Conservation (phyloP, 2,888 invertebrate genomes). For the Orthosia incerta region DNA sequence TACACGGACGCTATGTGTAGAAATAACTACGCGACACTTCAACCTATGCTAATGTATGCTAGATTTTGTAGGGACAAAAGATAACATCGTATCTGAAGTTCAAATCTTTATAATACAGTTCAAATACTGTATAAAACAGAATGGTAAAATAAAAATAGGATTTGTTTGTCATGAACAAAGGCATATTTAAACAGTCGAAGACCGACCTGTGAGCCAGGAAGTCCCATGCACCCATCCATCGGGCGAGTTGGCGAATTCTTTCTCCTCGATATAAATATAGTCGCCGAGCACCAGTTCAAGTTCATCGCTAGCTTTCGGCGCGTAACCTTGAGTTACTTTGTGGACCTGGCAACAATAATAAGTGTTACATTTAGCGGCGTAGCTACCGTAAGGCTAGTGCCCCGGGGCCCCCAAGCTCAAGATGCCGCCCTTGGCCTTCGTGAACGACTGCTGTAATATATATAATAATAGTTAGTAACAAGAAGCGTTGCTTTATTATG, state of each 20-base stretch:
- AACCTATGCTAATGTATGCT: constrained; percentile 24
- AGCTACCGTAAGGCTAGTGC: too few relatives aligned
- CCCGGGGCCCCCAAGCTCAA: too few relatives aligned
- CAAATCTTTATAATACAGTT: constrained; percentile 34
- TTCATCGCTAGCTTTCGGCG: constrained; percentile 95
- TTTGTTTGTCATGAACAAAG: constrained; percentile 10
- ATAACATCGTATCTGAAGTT: constrained; percentile 32
- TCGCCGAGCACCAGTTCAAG: constrained; percentile 96
- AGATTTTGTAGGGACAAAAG: constrained; percentile 21
- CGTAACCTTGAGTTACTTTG: constrained; percentile 95
- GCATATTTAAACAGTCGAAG: not conserved
- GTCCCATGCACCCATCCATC: constrained; percentile 97
- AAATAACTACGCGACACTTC: constrained; percentile 23
- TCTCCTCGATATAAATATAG: constrained; percentile 95
- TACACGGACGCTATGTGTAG: constrained; percentile 2
- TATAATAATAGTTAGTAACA: too few relatives aligned
- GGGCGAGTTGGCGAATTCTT: constrained; percentile 93
- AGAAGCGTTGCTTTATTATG: too few relatives aligned
- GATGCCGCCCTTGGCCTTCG: too few relatives aligned
- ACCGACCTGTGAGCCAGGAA: constrained; percentile 94
- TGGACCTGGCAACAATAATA: constrained; percentile 90
- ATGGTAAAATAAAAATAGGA: constrained; percentile 1
- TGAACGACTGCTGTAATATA: too few relatives aligned
- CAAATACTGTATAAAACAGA: constrained; percentile 3
- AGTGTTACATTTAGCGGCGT: not conserved